Evolutionary conservation across 2,888 invertebrate species (phyloP), one percentile per base, ranked within the genome.

Genomic region (Tolmerus cingulatus): DNA sequence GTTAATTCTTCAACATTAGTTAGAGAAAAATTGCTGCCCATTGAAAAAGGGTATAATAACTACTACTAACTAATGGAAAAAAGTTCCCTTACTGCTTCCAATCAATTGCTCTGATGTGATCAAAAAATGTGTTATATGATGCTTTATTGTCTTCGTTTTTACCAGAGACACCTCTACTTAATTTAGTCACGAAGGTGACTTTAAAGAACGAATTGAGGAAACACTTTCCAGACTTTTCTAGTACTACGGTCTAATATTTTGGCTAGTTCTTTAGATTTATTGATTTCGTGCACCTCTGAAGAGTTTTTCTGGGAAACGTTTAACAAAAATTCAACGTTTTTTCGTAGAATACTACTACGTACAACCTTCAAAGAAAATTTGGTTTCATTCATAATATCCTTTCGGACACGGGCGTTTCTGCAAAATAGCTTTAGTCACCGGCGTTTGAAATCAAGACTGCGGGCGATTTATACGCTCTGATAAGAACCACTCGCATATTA

Each of bases 361-460:
- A 34, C 7, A 85, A 85, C 85, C 85, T 74, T 74, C 85, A 74
- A 9, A 74, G 43, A 43, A 27, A 34, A 5, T 14, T 77, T 23
- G 34, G 74, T 46, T 87, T 84, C 88, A 88, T 88, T 88, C 88
- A 88, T 87, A 76, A 74, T 81, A 84, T 51, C 57, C 78, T 85
- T 46, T 27, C 37, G 16, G n/a, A 19, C 12, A 23, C 30, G 19
- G 66, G 40, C 40, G 5, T 23, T 23, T 57, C 14, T 66, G 23
- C 66, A 37, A 86, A 81, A 86, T 34, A 85, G 79, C 30, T 79
- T 82, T 86, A 79, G 82, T 86, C 82, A 86, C 77, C 84, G 85
- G 86, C 87, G 88, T 86, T 87, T 86, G 87, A 87, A 88, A 88
- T 87, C 87, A 88, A 88, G 88, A 88, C 87, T 87, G 84, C 88